A percentile compares a stretch with the other conserved stretches of the same genome.
Conservation (phyloP, 2,888 invertebrate genomes). For the Helicoverpa assulta region DNA sequence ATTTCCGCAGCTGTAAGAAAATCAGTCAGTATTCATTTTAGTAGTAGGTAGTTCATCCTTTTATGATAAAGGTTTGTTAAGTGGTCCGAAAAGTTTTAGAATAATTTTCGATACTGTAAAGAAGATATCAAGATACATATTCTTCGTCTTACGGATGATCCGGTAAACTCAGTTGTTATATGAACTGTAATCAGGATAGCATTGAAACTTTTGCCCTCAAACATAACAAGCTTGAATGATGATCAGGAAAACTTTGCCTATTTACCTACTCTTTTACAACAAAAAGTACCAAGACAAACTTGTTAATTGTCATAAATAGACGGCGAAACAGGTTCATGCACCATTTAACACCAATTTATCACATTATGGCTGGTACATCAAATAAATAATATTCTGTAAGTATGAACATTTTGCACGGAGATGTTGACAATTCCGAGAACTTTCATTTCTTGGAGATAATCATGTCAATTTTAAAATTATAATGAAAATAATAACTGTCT, state of each 20-base stretch:
- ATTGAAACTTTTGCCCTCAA: background rate
- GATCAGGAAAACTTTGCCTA: slow-evolving; percentile 35
- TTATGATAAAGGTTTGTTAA: too few relatives aligned
- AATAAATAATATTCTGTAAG: slow-evolving; percentile 23
- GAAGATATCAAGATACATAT: too few relatives aligned
- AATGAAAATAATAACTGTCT: slow-evolving; percentile 24
- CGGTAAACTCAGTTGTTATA: too few relatives aligned
- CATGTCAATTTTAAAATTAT: slow-evolving; percentile 18
- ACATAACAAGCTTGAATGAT: background rate
- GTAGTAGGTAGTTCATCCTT: too few relatives aligned
- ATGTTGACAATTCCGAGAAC: slow-evolving; percentile 25
- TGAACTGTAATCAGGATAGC: background rate
- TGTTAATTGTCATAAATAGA: slow-evolving; percentile 58
- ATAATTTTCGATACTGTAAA: too few relatives aligned
- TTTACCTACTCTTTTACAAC: slow-evolving; percentile 46
- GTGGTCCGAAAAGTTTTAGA: too few relatives aligned
- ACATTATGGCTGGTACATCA: slow-evolving; percentile 16
- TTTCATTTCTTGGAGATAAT: slow-evolving; percentile 25
- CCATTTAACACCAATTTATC: slow-evolving; percentile 39
- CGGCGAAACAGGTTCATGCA: slow-evolving; percentile 37
- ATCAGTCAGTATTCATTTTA: too few relatives aligned
- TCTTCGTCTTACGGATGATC: too few relatives aligned
- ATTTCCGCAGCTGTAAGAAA: too few relatives aligned
- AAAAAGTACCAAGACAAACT: slow-evolving; percentile 37
- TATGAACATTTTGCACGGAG: slow-evolving; percentile 34